Base-by-base conservation (phyloP, 1,140 invertebrate species). In the Bombus vancouverensis region DNA sequence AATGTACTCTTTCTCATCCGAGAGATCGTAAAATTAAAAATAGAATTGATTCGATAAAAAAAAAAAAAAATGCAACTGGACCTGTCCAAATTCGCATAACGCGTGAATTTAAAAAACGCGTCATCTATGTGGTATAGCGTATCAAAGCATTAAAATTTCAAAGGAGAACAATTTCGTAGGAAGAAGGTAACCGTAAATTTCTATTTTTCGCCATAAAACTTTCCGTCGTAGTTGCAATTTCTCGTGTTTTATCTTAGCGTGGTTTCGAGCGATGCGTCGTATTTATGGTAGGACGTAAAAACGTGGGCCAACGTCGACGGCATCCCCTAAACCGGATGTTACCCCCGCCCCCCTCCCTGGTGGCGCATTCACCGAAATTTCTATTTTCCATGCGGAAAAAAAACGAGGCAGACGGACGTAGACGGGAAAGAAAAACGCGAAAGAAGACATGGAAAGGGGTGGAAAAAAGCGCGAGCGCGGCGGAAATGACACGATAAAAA, bases 341-440 rank as follows among this genome's bases (percentile, higher is more conserved):
- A 44, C 0, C 12, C 2, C 2, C 5, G 3, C 8, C 32, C n/a
- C 15, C 8, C 12, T 3, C 59, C 1, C 18, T 53, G 47, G 47
- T 53, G 47, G 62, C 2, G 78, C 34, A 70, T 80, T 80, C 78
- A 80, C 78, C 78, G 78, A 70, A 80, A 80, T 80, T 70, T 80
- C 78, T 71, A 80, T 80, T 71, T 80, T 53, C 65, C 66, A 53
- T 18, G 65, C 65, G 77, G 25, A 68, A 79, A 71, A 34, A 28
- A 6, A 13, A 32, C 8, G 13, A 8, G 37, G 15, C 53, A 32
- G 57, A 78, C 57, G 75, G 75, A 62, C 70, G 70, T 53, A 28
- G 80, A 62, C 37, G 37, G 53, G 39, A 32, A 62, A 81, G 34
- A 42, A 70, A 59, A 81, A 81, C n/a, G 77, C 62, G 79, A 39